Percentiles rank a stretch among this genome's conserved stretches.
phyloP scores from a whole-genome alignment of 1,140 invertebrate genomes.

The Whitmania pigra region DNA sequence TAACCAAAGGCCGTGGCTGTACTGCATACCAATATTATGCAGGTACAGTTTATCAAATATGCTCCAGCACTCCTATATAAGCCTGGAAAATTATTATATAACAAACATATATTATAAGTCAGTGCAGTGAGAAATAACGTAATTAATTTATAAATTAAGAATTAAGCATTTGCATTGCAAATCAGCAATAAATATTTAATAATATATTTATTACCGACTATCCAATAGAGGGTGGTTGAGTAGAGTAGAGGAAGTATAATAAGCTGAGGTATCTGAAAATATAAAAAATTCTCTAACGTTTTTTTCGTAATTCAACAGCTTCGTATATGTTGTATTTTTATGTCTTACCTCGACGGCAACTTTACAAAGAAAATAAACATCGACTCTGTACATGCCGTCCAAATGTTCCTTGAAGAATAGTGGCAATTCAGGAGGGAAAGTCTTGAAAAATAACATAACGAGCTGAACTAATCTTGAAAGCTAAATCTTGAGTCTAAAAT shows the following conservation, averaged over 20 bases:
- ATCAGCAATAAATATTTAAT: neutral
- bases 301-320: too few species aligned
- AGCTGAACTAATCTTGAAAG: neutral
- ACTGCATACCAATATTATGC: constrained; percentile 11
- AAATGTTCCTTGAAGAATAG: constrained; percentile 80
- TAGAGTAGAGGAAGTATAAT: neutral
- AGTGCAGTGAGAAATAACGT: too few species aligned
- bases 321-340: too few species aligned
- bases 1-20: constrained; percentile 10
- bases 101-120: too few species aligned
- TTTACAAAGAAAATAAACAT: constrained; percentile 83
- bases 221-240: constrained; percentile 12
- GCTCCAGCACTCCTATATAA: neutral
- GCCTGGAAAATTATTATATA: neutral
- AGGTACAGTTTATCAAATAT: constrained; percentile 7
- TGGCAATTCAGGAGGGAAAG: constrained; percentile 78
- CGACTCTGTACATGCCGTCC: constrained; percentile 79
- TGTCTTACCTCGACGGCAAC: constrained; percentile 61
- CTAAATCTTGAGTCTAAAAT: too few species aligned
- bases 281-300: constrained; percentile 12
- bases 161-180: too few species aligned
- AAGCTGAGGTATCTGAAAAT: constrained; percentile 20
- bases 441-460: constrained; percentile 48
- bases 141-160: too few species aligned
- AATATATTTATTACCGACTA: neutral